Base-by-base conservation (phyloP, 2,113 vertebrate species). In the Datnioides undecimradiatus region DNA sequence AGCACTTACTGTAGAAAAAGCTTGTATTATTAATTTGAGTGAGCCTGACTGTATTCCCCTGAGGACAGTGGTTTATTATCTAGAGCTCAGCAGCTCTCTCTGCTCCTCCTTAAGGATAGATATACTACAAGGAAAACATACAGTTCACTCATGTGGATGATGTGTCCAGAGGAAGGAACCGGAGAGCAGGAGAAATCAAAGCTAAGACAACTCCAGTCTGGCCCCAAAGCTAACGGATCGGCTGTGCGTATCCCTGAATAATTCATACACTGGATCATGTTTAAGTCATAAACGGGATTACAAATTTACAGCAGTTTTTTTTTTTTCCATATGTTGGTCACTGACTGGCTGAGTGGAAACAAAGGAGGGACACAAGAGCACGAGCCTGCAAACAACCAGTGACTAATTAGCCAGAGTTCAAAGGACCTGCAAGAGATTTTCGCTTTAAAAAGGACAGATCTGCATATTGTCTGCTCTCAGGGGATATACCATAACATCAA, bases 211-310 rank as follows among this genome's bases (percentile, higher is more conserved):
- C 76, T 77, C 55, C 33, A 73, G 80, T 70, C 70, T 21, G 33
- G 27, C 57, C 66, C 52, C 48, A 78, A 71, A 83, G 80, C 85
- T 80, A 65, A 71, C 17, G 45, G 76, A 87, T 89, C 45, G 31
- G 41, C 82, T 90, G 41, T 68, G 85, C 63, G 41, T 60, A 66
- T 41, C 66, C 16, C 80, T 93, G 67, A 93, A 94, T 93, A 83
- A 94, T 94, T 88, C 66, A 94, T 74, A 23, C 46, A 0, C 51
- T 51, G 36, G 81, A 72, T 92, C 90, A 91, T 92, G 82, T 88
- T 90, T 90, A 90, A 93, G 70, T 91, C 87, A 93, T 90, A 85
- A 87, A 81, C 68, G 19, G 79, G 59, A 93, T 90, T 83, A 87
- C 60, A 81, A 19, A 84, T 90, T 87, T 75, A 79, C 76, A 81